phyloP scores from a whole-genome alignment of 2,888 invertebrate species.

The Hedya salicella region DNA sequence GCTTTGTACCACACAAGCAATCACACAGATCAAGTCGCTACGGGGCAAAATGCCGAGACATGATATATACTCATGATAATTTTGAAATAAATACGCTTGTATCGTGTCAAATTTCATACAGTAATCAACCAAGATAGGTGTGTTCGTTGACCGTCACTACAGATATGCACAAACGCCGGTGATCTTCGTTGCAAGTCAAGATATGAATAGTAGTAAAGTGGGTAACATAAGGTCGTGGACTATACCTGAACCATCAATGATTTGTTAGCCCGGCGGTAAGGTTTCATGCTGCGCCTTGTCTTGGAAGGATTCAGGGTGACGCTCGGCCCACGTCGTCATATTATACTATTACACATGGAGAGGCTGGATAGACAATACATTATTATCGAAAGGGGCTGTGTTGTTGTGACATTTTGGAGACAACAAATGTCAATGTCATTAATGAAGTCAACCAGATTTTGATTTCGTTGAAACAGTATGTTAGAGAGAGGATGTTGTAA shows the following conservation, averaged over 20 bases:
- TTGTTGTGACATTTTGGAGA: conserved; percentile 30
- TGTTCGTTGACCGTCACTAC: not conserved
- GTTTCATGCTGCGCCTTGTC: conserved; percentile 65
- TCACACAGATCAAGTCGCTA: too few species aligned
- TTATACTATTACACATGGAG: conserved; percentile 35
- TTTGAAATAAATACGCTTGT: not conserved
- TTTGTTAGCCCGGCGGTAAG: conserved; percentile 75
- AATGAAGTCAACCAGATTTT: conserved; percentile 9
- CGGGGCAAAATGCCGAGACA: too few species aligned
- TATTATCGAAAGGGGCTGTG: conserved; percentile 3
- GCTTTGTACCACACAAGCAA: too few species aligned
- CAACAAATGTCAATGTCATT: conserved; percentile 19
- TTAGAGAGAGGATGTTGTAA: not conserved
- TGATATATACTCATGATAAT: too few species aligned
- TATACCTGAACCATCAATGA: conserved; percentile 75
- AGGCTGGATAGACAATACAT: not conserved
- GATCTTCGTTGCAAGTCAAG: not conserved
- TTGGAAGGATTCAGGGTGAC: conserved; percentile 17
- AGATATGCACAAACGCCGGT: not conserved
- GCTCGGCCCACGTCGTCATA: conserved; percentile 42
- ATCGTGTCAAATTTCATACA: not conserved
- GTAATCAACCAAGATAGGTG: not conserved
- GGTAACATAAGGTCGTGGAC: not conserved
- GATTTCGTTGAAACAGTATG: not conserved
- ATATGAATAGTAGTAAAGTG: conserved; percentile 4